Conservation (phyloP, 2,113 vertebrate genomes). For the Vulpes lagopus region DNA sequence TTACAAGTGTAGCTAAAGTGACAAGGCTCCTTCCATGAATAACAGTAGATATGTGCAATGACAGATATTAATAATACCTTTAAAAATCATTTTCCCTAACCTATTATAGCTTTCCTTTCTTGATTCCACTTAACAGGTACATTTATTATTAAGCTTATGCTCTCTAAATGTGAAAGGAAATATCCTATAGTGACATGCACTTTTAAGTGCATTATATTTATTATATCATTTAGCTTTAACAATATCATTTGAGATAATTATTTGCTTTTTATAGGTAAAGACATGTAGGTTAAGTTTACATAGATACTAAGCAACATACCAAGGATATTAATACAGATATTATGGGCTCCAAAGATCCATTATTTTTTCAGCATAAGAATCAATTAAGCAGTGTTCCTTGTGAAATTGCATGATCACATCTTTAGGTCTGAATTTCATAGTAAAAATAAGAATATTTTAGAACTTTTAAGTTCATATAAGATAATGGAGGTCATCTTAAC, state of each 20-base stretch:
- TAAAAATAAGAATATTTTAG: background rate
- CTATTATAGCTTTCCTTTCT: constrained; percentile 3
- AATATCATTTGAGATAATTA: constrained; percentile 38
- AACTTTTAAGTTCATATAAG: background rate
- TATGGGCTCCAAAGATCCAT: background rate
- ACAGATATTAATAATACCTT: constrained; percentile 33
- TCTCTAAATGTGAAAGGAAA: constrained; percentile 43
- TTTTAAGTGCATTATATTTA: constrained; percentile 41
- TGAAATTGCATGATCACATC: background rate
- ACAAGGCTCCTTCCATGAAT: constrained; percentile 7
- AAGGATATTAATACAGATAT: background rate
- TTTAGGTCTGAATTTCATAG: background rate
- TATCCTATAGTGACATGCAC: background rate
- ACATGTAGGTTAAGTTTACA: constrained; percentile 33
- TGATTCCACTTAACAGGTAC: background rate
- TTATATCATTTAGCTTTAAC: constrained; percentile 26
- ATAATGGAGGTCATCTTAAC: background rate
- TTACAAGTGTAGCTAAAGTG: constrained; percentile 34
- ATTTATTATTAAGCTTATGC: constrained; percentile 48
- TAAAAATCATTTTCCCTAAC: constrained; percentile 41
- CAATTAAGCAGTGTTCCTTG: constrained; percentile 1
- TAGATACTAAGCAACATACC: background rate
- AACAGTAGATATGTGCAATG: constrained; percentile 8
- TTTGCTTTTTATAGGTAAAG: constrained; percentile 51
- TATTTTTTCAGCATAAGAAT: constrained; percentile 37